Conservation (phyloP, 2,797 vertebrate species). For the Emydoidea blandingii region DNA sequence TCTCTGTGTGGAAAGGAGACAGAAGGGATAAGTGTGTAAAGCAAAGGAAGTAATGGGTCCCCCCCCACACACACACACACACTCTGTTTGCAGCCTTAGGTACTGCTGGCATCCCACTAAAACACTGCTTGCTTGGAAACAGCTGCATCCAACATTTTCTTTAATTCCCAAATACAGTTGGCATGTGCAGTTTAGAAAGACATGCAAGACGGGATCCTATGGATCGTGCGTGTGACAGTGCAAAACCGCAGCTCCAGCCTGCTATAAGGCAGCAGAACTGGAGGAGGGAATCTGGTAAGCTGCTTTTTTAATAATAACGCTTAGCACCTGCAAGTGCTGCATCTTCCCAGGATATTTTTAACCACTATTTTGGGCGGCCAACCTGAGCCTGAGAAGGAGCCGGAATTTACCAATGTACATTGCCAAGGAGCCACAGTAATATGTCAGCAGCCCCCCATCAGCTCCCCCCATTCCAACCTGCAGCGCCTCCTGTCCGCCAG, state of each 20-base stretch:
- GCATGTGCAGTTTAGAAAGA: neutral
- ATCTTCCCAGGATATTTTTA: neutral
- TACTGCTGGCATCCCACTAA: neutral
- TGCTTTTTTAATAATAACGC: neutral
- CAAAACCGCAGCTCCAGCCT: neutral
- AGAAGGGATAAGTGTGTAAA: neutral
- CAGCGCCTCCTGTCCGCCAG: too few species aligned
- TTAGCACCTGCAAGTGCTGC: neutral
- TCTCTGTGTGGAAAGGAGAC: neutral
- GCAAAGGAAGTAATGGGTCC: neutral
- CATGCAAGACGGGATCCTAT: neutral
- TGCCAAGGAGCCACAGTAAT: too few species aligned
- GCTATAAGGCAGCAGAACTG: neutral
- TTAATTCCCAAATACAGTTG: neutral
- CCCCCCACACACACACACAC: too few species aligned
- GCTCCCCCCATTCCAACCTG: too few species aligned
- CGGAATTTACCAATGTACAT: too few species aligned
- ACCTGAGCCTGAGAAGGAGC: too few species aligned
- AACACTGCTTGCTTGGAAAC: neutral
- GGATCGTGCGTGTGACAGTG: neutral
- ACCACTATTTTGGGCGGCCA: too few species aligned
- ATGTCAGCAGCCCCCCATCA: too few species aligned
- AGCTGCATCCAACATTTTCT: neutral
- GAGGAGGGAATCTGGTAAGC: neutral
- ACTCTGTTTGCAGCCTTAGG: neutral